Percentiles rank a stretch among this genome's conserved stretches.
phyloP scores from a whole-genome alignment of 92 coral and sea anemone species.

The Porites divaricata region DNA sequence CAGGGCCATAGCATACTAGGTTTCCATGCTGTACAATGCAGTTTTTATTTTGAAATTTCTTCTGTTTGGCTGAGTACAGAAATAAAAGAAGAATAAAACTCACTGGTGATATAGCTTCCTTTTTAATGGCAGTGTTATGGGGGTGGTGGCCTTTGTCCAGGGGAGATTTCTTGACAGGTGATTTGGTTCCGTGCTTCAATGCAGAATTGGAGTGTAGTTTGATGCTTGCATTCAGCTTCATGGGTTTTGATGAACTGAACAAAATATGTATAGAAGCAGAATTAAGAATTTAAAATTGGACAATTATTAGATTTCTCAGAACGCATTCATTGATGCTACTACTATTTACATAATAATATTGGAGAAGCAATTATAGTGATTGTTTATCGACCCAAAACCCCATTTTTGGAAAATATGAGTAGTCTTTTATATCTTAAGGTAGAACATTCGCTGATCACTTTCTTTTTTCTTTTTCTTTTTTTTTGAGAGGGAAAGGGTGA shows the following conservation, averaged over 20 bases:
- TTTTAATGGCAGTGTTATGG: neutral
- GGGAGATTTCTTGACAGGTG: slow-evolving; percentile 14
- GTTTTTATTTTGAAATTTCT: no score
- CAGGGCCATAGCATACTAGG: no score
- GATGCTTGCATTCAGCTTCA: neutral
- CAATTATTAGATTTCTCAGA: neutral
- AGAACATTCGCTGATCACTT: no score
- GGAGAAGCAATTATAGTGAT: no score
- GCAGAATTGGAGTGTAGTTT: slow-evolving; percentile 31
- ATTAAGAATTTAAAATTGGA: neutral
- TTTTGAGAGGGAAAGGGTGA: no score
- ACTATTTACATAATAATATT: no score
- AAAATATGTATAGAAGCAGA: neutral
- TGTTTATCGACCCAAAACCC: no score
- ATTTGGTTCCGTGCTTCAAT: slow-evolving; percentile 10
- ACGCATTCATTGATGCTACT: neutral
- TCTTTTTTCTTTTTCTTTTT: no score
- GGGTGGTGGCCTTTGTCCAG: neutral
- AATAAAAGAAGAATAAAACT: neutral
- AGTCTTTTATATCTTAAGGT: no score
- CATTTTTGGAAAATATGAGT: no score
- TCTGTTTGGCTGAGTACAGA: neutral
- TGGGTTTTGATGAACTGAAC: slow-evolving; percentile 16
- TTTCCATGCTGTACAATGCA: no score
- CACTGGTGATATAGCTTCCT: slow-evolving; percentile 21